Percentiles rank a stretch among this genome's conserved stretches.
Evolutionary conservation across 2,113 vertebrate genomes (phyloP).

Genomic region (Sprattus sprattus): DNA sequence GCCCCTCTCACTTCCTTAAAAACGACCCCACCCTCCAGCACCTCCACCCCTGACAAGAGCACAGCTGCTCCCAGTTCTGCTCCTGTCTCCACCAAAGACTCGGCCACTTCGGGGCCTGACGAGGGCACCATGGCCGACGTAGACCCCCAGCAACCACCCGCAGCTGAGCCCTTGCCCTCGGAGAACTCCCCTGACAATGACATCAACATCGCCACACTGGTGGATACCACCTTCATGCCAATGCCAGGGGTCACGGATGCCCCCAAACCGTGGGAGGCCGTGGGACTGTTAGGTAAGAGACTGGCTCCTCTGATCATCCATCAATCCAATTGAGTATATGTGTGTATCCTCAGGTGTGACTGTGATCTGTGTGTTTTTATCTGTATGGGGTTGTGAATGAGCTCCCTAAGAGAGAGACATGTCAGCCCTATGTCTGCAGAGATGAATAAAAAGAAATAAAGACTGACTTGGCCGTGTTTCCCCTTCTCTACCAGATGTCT

Average conservation of each 20-base stretch:
- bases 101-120: conserved; percentile 30
- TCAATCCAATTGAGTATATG: neutral
- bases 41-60: conserved; percentile 49
- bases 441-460: neutral
- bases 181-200: conserved; percentile 41
- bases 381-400: neutral
- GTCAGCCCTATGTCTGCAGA: neutral
- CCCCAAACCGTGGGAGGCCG: conserved; percentile 64
- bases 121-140: conserved; percentile 25
- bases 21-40: conserved; percentile 18
- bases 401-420: no score
- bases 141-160: neutral
- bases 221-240: conserved; percentile 66
- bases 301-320: neutral
- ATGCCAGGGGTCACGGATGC: conserved; percentile 68
- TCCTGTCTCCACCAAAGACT: conserved; percentile 46
- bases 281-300: conserved; percentile 64
- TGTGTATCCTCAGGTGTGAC: neutral
- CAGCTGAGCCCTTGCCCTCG: conserved; percentile 11
- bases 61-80: neutral
- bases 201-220: conserved; percentile 58
- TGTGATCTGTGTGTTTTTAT: neutral
- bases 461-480: neutral
- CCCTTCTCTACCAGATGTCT: conserved; percentile 63
- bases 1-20: conserved; percentile 35